Evolutionary conservation across 2,888 invertebrate genomes (phyloP), one percentile per base, ranked within the genome.

Genomic region (Agrochola lychnidis): DNA sequence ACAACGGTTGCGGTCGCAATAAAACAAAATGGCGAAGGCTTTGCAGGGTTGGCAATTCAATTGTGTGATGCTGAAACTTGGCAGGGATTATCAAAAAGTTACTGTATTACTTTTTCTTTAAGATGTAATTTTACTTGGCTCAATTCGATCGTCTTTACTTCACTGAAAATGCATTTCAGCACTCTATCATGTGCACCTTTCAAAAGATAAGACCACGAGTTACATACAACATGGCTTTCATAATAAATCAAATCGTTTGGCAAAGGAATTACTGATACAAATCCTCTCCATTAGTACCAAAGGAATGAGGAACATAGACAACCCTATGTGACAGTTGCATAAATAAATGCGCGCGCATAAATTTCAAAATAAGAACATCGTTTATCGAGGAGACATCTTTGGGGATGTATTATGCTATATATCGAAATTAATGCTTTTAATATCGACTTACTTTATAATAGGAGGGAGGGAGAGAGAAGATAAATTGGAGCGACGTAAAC

Each of bases 311-410:
- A 79, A 78, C 76, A 79, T 76, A 81, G 76, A 79, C 89, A 88
- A 51, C 89, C 87, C 89, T 88, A 81, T 57, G 80, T 81, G 85
- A 87, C 90, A 90, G 89, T 86, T 88, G 86, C 87, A 90, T 90
- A 91, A 87, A 87, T 90, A 90, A 91, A 91, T 89, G 91, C 86
- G 83, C 86, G 87, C 86, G 91, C 92, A 94, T 94, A 94, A 93
- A 94, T 94, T 92, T 91, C 88, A 88, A 91, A 93, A 95, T 93
- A 91, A 90, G 90, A 93, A 92, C 93, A 94, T 92, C 92, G 90
- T 91, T 92, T 87, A 88, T 87, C 84, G 76, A 77, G 68, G 81
- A 83, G 88, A 88, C 84, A 87, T 85, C 83, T 87, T 85, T 79
- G 70, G 85, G 76, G 78, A 80, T 88, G 81, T 88, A 86, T 79